Base-by-base conservation (phyloP, 2,888 invertebrate genomes). In the Papilio protenor region DNA sequence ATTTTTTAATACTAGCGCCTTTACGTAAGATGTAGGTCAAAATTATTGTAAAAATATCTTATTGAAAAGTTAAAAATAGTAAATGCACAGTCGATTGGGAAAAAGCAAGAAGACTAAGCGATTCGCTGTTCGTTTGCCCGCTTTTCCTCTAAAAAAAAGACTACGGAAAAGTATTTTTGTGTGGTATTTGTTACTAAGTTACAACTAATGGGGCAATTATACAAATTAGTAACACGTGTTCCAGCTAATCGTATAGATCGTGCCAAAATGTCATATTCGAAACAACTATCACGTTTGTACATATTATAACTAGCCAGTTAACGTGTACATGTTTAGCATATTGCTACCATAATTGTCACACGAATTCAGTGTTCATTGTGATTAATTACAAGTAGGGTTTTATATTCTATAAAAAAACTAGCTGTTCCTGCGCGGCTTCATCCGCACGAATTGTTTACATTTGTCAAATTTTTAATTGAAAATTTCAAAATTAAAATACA, bases 221-320 rank as follows among this genome's bases (percentile, higher is more conserved):
- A 69, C 45, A 45, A 69, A 69, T 45, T 45, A 45, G 40, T 45
- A 69, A 45, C 5, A n/a, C 66, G 66, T 69, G 64, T n/a, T 5
- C 11, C 21, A 5, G 66, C 5, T 33, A 27, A 64, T 27, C 61
- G 16, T 16, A 33, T 18, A 40, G 6, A 18, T 69, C 21, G 66
- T n/a, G 40, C 45, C 66, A 18, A 69, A 69, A 69, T 69, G 40
- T 69, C 66, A 45, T 69, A 45, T 45, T 12, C n/a, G 66, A 69
- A 69, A 64, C 33, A 64, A 45, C 12, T 45, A 45, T 45, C 66
- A 69, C 66, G 45, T 69, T 14, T 69, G 21, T 45, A 12, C 12
- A n/a, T 69, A 66, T 45, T 66, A 69, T 18, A 45, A 69, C 45
- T 21, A 69, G 45, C 66, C 66, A 69, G 45, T 66, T 66, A 66